These are phyloP conservation scores for Notolabrus celidotus DNA, from an alignment of 2,797 vertebrate species.

Conservation along the genomic window DNA sequence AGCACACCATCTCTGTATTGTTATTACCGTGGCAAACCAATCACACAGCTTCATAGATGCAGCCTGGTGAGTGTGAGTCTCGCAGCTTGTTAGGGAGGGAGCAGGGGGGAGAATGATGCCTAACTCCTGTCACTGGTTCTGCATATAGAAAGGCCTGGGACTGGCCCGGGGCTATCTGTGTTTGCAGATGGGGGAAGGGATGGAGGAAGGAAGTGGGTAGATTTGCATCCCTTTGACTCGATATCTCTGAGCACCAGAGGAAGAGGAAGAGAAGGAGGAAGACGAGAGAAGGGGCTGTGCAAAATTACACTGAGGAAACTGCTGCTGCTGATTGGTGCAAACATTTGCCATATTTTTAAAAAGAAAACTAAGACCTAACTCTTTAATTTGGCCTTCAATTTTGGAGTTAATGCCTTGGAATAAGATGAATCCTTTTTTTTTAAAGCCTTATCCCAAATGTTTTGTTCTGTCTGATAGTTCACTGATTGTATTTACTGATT, in stretches of 20 bases:
- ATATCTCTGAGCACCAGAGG: slow-evolving; percentile 77
- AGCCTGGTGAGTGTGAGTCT: slow-evolving; percentile 64
- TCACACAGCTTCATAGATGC: slow-evolving; percentile 68
- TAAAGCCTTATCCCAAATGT: no score
- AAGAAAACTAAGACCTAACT: not conserved
- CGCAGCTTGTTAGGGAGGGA: slow-evolving; percentile 79
- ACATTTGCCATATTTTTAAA: not conserved
- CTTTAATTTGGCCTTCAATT: not conserved
- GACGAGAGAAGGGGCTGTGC: slow-evolving; percentile 39
- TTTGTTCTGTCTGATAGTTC: no score
- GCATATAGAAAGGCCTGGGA: slow-evolving; percentile 83
- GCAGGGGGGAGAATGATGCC: slow-evolving; percentile 71
- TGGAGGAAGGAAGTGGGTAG: slow-evolving; percentile 74
- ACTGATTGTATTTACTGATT: no score
- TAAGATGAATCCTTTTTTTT: no score
- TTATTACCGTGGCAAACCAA: slow-evolving; percentile 76
- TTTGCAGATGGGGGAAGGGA: slow-evolving; percentile 77
- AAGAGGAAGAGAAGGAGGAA: slow-evolving; percentile 44
- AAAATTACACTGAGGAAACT: slow-evolving; percentile 47
- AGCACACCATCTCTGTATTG: slow-evolving; percentile 63
- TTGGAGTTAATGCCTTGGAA: not conserved
- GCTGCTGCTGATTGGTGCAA: slow-evolving; percentile 54
- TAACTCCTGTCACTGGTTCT: slow-evolving; percentile 83
- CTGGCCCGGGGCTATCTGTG: slow-evolving; percentile 80
- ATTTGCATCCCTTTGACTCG: slow-evolving; percentile 85